These are phyloP conservation scores for Laterallus jamaicensis DNA, from an alignment of 2,113 vertebrate species.

Conservation along the genomic window DNA sequence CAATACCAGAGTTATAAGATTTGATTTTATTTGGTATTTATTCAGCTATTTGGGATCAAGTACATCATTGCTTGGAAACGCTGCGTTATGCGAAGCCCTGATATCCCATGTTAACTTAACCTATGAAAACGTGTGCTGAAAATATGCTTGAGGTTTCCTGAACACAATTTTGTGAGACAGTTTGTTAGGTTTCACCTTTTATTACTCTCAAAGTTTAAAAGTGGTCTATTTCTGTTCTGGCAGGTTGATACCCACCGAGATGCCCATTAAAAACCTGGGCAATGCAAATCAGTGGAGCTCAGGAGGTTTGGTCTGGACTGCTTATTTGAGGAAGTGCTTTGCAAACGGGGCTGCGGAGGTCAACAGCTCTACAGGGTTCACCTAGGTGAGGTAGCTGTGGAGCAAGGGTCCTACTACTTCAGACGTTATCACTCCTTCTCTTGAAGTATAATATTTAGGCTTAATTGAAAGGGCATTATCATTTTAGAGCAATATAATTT, in stretches of 20 bases:
- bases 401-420: not conserved
- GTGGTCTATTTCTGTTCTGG: not conserved
- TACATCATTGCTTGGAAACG: not conserved
- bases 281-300: not conserved
- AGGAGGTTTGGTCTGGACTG: not conserved
- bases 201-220: not conserved
- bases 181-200: not conserved
- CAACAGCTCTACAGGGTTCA: not conserved
- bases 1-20: not conserved
- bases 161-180: not conserved
- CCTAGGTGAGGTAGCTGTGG: not conserved
- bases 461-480: not conserved
- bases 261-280: not conserved
- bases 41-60: not conserved
- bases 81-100: not conserved
- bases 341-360: not conserved
- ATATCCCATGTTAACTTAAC: not conserved
- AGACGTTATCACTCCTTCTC: not conserved
- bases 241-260: not conserved
- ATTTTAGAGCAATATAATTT: not conserved
- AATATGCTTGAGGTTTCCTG: not conserved
- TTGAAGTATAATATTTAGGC: not conserved
- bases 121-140: not conserved
- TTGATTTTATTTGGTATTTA: not conserved
- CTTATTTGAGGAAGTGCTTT: not conserved